phyloP scores from a whole-genome alignment of 2,113 vertebrate species.

The Epinephelus lanceolatus region DNA sequence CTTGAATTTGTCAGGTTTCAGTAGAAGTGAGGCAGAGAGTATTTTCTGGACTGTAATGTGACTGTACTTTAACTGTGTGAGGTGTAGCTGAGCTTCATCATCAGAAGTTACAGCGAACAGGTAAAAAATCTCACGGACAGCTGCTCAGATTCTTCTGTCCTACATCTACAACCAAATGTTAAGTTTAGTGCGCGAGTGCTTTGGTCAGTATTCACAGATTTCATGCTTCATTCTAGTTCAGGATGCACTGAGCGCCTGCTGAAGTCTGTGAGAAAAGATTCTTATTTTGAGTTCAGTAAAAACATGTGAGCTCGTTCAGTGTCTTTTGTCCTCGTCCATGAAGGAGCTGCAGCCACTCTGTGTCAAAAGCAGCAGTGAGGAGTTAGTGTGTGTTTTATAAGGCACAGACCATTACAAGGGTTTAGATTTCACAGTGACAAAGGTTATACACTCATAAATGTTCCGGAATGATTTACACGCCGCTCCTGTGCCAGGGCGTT shows the following conservation, averaged over 20 bases:
- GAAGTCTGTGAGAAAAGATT: background rate
- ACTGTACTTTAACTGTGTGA: background rate
- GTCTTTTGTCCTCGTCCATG: background rate
- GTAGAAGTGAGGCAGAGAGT: too few species aligned
- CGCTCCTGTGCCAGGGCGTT: constrained; percentile 27
- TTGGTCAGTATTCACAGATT: background rate
- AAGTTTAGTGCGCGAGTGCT: background rate
- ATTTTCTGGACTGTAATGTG: background rate
- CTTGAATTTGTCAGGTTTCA: background rate
- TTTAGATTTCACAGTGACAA: constrained; percentile 57
- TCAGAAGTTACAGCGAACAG: background rate
- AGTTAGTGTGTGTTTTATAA: constrained; percentile 27
- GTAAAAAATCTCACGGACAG: background rate
- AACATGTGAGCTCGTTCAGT: background rate
- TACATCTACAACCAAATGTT: constrained; percentile 18
- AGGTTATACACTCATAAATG: constrained; percentile 62
- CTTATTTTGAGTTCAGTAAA: constrained; percentile 10
- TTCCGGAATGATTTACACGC: constrained; percentile 39
- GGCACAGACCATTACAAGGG: constrained; percentile 37
- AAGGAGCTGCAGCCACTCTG: constrained; percentile 4
- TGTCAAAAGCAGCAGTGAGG: background rate
- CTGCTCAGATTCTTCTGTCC: background rate
- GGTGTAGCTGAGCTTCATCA: background rate
- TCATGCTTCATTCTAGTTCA: background rate
- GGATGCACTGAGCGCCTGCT: too few species aligned